Base-by-base conservation (phyloP, 2,113 vertebrate species). In the Holacanthus passer region DNA sequence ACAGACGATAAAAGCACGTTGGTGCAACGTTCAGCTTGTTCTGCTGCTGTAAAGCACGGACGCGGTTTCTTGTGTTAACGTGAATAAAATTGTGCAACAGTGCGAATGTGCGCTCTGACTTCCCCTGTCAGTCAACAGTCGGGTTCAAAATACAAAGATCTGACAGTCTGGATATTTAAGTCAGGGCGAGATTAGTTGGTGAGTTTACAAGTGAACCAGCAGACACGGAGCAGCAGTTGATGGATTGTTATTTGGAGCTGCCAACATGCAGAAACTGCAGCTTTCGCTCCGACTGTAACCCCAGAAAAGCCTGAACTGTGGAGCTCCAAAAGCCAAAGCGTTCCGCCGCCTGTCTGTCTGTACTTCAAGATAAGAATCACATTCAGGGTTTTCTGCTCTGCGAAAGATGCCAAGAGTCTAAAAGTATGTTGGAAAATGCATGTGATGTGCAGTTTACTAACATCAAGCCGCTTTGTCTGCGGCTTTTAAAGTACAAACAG, bases 341-440 rank as follows among this genome's bases (percentile, higher is more conserved):
- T 83, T 76, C 62, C 2, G 77, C 77, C 84, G 86, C 88, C 87
- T 80, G 87, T 81, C 81, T 89, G 90, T 91, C 91, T 91, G 73
- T 32, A 65, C 91, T 87, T 86, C 35, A 68, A 83, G 91, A 92
- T 90, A 90, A 90, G 77, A 73, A 91, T 91, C 89, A 63, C 86
- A 71, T 45, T 78, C 79, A 32, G 72, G 55, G 70, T 64, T 79
- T 65, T 79, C 16, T 63, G 69, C 73, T 75, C 64, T 31, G 74
- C 11, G 0, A 12, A 20, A 5, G 63, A 64, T 83, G 89, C 85
- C 91, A 89, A 47, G 87, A 78, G 70, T 81, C 77, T 73, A 48
- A 81, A 88, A 87, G 81, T 62, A 58, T 72, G 85, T 60, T n/a
- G 32, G 73, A 73, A 75, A 79, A 75, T 19, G 81, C 82, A 31